These are phyloP conservation scores for Oreonectes daqikongensis DNA, from an alignment of 2,797 vertebrate species.

Conservation along the genomic window DNA sequence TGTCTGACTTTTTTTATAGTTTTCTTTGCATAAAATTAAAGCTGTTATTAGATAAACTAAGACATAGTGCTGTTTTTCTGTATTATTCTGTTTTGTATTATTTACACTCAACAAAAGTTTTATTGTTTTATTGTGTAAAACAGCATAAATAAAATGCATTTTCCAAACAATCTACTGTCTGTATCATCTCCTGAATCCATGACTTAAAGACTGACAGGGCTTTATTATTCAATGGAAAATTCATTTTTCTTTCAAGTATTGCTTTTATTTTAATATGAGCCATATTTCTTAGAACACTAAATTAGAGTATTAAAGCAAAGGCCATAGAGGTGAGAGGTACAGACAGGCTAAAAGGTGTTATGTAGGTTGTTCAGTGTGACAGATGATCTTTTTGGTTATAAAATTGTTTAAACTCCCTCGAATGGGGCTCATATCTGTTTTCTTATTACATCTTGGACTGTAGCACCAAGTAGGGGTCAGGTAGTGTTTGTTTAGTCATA, in stretches of 20 bases:
- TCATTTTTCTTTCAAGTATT: too few relatives aligned
- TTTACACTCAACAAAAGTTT: constrained; percentile 18
- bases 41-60: constrained; percentile 11
- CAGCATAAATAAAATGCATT: constrained; percentile 26
- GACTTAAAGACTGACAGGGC: too few relatives aligned
- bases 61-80: background rate
- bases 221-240: too few relatives aligned
- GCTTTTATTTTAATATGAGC: too few relatives aligned
- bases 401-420: background rate
- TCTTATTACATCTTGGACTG: background rate
- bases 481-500: constrained; percentile 2
- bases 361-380: constrained; percentile 67
- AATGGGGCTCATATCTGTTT: background rate
- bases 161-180: too few relatives aligned
- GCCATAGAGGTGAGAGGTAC: too few relatives aligned
- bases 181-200: too few relatives aligned
- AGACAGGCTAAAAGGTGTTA: too few relatives aligned
- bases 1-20: background rate
- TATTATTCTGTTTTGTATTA: constrained; percentile 17
- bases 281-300: too few relatives aligned
- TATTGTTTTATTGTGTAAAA: constrained; percentile 16
- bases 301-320: too few relatives aligned
- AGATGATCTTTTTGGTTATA: background rate
- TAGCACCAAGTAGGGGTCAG: constrained; percentile 7
- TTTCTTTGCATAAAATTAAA: constrained; percentile 4